Evolutionary conservation across 2,797 vertebrate species (phyloP).

Genomic region (Valencia hispanica): DNA sequence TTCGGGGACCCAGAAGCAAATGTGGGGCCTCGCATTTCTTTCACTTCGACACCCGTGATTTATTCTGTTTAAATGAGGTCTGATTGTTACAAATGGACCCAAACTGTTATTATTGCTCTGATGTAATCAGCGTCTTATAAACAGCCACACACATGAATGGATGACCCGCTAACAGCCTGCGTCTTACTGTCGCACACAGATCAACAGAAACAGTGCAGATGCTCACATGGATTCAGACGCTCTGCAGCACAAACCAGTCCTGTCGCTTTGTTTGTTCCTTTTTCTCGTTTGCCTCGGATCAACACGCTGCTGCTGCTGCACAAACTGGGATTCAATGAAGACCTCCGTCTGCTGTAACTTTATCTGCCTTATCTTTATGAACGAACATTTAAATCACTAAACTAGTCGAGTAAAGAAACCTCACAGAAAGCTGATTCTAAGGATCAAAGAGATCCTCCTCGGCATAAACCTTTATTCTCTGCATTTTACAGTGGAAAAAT

Average conservation of each 20-base stretch:
- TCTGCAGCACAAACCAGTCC: conserved; percentile 13
- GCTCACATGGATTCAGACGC: conserved; percentile 17
- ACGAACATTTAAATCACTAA: neutral
- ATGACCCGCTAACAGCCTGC: conserved; percentile 34
- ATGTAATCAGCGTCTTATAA: conserved; percentile 52
- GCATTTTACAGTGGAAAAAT: neutral
- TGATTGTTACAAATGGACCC: conserved; percentile 81
- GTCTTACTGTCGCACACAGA: conserved; percentile 35
- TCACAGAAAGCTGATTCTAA: neutral
- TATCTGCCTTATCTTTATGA: neutral
- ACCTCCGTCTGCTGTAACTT: neutral
- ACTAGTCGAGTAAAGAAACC: neutral
- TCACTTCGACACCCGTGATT: conserved; percentile 64
- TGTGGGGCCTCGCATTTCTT: conserved; percentile 12
- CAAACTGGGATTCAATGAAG: too few species aligned
- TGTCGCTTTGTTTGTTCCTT: too few species aligned
- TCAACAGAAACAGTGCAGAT: conserved; percentile 34
- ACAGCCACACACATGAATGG: conserved; percentile 19
- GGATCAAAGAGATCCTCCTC: neutral
- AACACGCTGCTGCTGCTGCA: conserved; percentile 18
- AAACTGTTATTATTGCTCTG: conserved; percentile 63
- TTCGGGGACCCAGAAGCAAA: conserved; percentile 4
- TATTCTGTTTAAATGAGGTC: conserved; percentile 78
- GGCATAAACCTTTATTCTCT: neutral
- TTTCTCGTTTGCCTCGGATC: conserved; percentile 45